Evolutionary conservation across 2,797 vertebrate species (phyloP), one percentile per base, ranked within the genome.

Genomic region (Aulostomus chinensis): DNA sequence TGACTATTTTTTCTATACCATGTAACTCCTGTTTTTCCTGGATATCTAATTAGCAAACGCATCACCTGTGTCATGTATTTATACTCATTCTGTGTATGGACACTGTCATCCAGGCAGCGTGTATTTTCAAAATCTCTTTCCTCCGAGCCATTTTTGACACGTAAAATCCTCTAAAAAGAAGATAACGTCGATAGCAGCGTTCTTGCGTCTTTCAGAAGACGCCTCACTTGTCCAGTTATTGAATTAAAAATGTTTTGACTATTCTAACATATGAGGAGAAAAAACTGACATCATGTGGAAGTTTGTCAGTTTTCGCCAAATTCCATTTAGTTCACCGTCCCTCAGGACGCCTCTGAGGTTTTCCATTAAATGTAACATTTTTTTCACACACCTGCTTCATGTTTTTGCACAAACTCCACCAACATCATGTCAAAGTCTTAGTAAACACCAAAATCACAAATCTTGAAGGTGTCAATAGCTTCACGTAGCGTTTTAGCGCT

Each of bases 21-120:
- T 26, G 39, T 31, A 32, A 17, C 40, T 15, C 24, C 42, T 25
- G 62, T 29, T 40, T 63, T 26, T 31, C 38, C 47, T 41, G 37
- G 13, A 35, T 53, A 29, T 22, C 20, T 21, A 3, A 35, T 11
- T 28, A 18, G 5, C 21, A 18, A 38, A 37, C 10, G 5, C 13
- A n/a, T 37, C 5, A 8, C 35, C 16, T 53, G 12, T 37, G 56
- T 46, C 17, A 58, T 42, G 58, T 8, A 41, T 60, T 43, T 33
- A 13, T 33, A 26, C n/a, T n/a, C n/a, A n/a, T n/a, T n/a, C n/a
- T n/a, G n/a, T n/a, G n/a, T n/a, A n/a, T n/a, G n/a, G n/a, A n/a
- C n/a, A n/a, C n/a, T n/a, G n/a, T n/a, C n/a, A n/a, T n/a, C n/a
- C n/a, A n/a, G n/a, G n/a, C n/a, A n/a, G n/a, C n/a, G n/a, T n/a